Evolutionary conservation across 2,113 vertebrate genomes (phyloP), one percentile per base, ranked within the genome.

Genomic region (Bufo bufo): DNA sequence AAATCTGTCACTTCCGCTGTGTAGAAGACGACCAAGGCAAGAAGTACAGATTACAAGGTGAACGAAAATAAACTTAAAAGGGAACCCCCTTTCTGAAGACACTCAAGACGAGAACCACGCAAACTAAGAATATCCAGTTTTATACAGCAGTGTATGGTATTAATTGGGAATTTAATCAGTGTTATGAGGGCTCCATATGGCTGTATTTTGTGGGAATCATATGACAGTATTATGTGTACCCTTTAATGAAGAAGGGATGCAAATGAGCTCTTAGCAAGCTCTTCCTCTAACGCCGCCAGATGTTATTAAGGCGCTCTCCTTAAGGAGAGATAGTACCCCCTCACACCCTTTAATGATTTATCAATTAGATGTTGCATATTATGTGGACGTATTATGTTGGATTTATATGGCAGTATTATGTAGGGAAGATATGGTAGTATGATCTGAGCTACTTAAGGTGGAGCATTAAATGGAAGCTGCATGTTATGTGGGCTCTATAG

Each of bases 1-100:
- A 77, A 78, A 77, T 78, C 52, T 79, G 49, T 86, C 14, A 80
- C 23, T 54, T 86, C 58, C 33, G 49, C 8, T 72, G 49, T 19
- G 52, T n/a, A 78, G 77, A 23, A 56, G 19, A 54, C 10, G n/a
- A 50, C 19, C 14, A 75, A 49, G 47, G 4, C 77, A 14, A 7
- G n/a, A 52, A 6, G 19, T n/a, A 13, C 77, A 23, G 77, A 78
- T 54, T 54, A 54, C 50, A 78, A 52, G 50, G 20, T 56, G 77
- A 78, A 50, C 7, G 72, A 4, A 45, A 47, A 23, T 6, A 16
- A 45, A 10, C 14, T 5, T 75, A 20, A 50, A 75, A 19, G 72
- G 17, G 13, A 50, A 50, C 45, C 20, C 47, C 47, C 10, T 1
- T 71, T 33, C 33, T 33, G 33, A 33, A 33, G 33, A 33, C 33